A percentile compares a stretch with the other conserved stretches of the same genome.
phyloP scores from a whole-genome alignment of 2,888 invertebrate species.

The Drosophila aldrichi region DNA sequence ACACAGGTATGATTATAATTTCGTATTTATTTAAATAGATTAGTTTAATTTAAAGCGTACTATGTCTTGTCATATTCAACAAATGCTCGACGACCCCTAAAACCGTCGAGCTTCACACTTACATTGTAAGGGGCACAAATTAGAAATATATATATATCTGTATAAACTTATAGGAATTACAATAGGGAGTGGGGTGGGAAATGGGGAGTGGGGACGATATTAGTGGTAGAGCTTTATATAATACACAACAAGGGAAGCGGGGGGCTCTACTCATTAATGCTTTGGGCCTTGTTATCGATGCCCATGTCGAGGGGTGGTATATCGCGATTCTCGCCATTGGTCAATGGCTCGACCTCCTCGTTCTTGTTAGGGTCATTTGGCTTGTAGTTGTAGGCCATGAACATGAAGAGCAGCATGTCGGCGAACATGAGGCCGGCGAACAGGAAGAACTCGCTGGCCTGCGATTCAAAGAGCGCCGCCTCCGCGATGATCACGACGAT shows the following conservation, averaged over 20 bases:
- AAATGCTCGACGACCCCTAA: conserved; percentile 28
- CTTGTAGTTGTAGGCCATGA: conserved; percentile 92
- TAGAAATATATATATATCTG: conserved; percentile 8
- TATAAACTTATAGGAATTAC: conserved; percentile 17
- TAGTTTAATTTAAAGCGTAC: conserved; percentile 54
- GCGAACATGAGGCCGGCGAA: conserved; percentile 94
- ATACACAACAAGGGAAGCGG: conserved; percentile 41
- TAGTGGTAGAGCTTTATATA: conserved; percentile 23
- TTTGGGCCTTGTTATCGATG: conserved; percentile 71
- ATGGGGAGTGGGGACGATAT: background rate
- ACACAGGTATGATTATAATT: conserved; percentile 24
- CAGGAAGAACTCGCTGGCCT: conserved; percentile 95
- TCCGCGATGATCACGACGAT: conserved; percentile 91
- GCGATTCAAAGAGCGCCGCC: conserved; percentile 89
- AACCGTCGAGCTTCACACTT: conserved; percentile 37
- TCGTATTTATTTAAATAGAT: conserved; percentile 59
- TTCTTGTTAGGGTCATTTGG: conserved; percentile 75
- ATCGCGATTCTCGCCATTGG: conserved; percentile 24
- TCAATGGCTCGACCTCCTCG: conserved; percentile 63
- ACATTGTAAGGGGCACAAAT: conserved; percentile 48
- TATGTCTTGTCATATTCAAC: conserved; percentile 65
- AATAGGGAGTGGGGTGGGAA: background rate
- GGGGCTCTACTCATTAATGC: conserved; percentile 52
- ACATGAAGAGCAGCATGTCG: conserved; percentile 93
- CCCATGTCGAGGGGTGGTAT: conserved; percentile 53